A percentile compares a stretch with the other conserved stretches of the same genome.
These are phyloP conservation scores for Coptotermes formosanus DNA, from an alignment of 1,140 invertebrate species.

Conservation along the genomic window DNA sequence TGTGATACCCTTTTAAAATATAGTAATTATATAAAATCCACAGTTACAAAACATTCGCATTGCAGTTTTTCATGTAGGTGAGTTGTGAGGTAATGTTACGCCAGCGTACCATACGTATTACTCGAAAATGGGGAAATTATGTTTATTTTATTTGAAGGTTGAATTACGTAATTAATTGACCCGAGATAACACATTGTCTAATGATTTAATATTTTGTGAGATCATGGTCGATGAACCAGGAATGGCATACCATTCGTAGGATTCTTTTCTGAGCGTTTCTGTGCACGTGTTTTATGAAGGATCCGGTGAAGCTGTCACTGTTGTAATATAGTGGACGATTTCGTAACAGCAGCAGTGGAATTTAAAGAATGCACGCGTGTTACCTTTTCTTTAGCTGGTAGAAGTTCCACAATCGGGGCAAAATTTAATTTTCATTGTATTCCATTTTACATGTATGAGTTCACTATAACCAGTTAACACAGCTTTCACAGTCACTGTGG, in stretches of 20 bases:
- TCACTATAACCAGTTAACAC: no score
- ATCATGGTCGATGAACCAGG: background rate
- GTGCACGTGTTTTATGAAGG: no score
- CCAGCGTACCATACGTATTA: background rate
- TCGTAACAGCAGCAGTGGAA: no score
- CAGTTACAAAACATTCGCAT: background rate
- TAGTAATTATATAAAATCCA: background rate
- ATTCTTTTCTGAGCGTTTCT: background rate
- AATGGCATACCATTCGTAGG: background rate
- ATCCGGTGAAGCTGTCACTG: no score
- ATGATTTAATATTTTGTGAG: background rate
- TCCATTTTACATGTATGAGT: no score
- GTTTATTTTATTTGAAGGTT: background rate
- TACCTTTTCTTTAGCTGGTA: no score
- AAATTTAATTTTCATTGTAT: no score
- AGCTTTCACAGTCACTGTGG: no score
- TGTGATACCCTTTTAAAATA: background rate
- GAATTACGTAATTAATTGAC: background rate
- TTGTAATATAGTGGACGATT: no score
- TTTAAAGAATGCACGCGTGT: no score
- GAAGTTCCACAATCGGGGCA: no score
- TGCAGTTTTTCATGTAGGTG: background rate
- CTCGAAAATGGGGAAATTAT: no score
- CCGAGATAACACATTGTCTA: background rate
- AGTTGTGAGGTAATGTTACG: background rate